Base-by-base conservation (phyloP, 92 coral and sea anemone species). In the Porites divaricata region DNA sequence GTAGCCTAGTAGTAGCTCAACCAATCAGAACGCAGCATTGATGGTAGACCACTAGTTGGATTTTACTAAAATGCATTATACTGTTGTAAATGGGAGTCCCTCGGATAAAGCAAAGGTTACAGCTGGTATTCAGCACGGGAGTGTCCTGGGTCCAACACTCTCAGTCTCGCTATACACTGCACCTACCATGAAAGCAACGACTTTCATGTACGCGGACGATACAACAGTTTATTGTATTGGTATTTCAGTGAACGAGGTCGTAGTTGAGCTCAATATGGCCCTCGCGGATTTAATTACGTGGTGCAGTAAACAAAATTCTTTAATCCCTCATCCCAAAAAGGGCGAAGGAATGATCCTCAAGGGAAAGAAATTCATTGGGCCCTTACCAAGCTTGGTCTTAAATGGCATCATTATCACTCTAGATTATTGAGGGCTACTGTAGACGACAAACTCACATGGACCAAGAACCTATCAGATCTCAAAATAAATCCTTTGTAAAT, bases 41-140 rank as follows among this genome's bases (percentile, higher is more conserved):
- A n/a, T n/a, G n/a, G n/a, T n/a, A n/a, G n/a, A n/a, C n/a, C n/a
- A n/a, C n/a, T n/a, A n/a, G n/a, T n/a, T n/a, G n/a, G n/a, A n/a
- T n/a, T n/a, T n/a, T n/a, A n/a, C n/a, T n/a, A n/a, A n/a, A 28
- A 28, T 28, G 35, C 35, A 28, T 2, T 79, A 24, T 26, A 64
- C 78, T 66, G 75, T 28, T n/a, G 24, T 79, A 23, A 79, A 79
- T 20, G 75, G 74, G 17, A 16, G 25, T 22, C 53, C 20, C 21
- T 79, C 84, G 48, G 75, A 41, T 14, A 66, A 24, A 9, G 61
- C 22, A 49, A 15, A 25, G 62, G 84, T 79, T 14, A 62, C 73
- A 66, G 52, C 54, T 50, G 58, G 84, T 62, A 65, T 79, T 56
- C 84, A 76, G 19, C 84, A 65, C 58, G 75, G 84, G 45, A 54